These are phyloP conservation scores for Nestor notabilis DNA, from an alignment of 2,113 vertebrate species.

Conservation along the genomic window DNA sequence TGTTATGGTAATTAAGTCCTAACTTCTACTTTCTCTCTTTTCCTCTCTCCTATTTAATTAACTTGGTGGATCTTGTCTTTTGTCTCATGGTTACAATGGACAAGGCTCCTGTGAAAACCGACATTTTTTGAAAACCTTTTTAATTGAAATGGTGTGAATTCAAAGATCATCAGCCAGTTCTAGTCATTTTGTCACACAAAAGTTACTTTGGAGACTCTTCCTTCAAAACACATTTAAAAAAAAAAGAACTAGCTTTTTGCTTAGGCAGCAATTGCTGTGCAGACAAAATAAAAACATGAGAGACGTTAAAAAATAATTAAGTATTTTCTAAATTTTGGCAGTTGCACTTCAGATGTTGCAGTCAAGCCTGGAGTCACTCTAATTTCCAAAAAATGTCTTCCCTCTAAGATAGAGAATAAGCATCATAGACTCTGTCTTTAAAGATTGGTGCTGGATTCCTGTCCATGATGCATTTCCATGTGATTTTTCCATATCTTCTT, in stretches of 20 bases:
- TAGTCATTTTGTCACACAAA: neutral
- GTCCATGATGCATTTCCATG: neutral
- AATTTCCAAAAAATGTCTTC: neutral
- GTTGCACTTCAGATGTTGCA: neutral
- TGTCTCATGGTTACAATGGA: neutral
- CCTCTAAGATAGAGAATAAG: neutral
- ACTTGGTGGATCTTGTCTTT: neutral
- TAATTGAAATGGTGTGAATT: constrained; percentile 39
- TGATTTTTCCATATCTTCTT: neutral
- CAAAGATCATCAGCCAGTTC: neutral
- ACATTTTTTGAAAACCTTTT: neutral
- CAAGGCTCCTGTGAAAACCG: neutral
- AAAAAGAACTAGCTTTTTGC: neutral
- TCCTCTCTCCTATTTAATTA: neutral
- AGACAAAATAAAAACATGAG: neutral
- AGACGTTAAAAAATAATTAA: neutral
- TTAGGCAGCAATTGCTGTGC: neutral
- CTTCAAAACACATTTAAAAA: neutral
- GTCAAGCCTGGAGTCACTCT: neutral
- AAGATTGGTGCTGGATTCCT: neutral
- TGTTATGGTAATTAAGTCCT: neutral
- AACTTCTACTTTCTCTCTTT: neutral
- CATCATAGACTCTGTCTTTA: neutral
- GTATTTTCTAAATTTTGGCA: neutral
- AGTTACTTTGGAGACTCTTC: neutral